phyloP scores from a whole-genome alignment of 2,113 vertebrate genomes.

The Pseudorasbora parva region DNA sequence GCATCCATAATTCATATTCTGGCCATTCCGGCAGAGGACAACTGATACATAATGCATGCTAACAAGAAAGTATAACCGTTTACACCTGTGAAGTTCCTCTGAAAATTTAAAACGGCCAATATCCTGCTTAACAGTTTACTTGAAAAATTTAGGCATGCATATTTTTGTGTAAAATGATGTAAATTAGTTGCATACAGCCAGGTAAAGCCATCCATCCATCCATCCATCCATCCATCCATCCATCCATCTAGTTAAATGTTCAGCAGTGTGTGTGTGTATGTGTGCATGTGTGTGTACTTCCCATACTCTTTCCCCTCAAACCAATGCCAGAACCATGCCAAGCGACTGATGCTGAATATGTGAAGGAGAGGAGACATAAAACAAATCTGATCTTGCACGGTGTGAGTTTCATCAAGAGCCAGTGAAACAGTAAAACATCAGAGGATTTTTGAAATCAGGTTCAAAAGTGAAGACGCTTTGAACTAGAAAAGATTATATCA shows the following conservation, averaged over 20 bases:
- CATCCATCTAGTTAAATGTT: neutral
- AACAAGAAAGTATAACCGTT: constrained; percentile 76
- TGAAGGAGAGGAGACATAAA: constrained; percentile 24
- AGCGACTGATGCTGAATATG: constrained; percentile 37
- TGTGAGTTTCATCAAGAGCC: constrained; percentile 42
- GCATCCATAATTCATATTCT: constrained; percentile 81
- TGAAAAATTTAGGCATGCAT: constrained; percentile 62
- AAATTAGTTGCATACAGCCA: neutral
- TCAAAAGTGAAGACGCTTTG: constrained; percentile 11
- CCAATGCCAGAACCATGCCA: constrained; percentile 35
- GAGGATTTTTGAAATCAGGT: constrained; percentile 12
- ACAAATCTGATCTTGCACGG: constrained; percentile 47
- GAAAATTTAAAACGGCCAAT: constrained; percentile 56
- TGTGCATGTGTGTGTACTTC: constrained; percentile 16
- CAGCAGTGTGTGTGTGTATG: neutral
- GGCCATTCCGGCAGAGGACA: constrained; percentile 77
- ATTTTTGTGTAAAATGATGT: neutral
- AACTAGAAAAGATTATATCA: constrained; percentile 38
- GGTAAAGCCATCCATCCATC: neutral
- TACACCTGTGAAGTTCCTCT: constrained; percentile 67
- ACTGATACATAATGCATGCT: constrained; percentile 78
- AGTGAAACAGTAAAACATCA: constrained; percentile 28
- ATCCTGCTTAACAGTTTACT: constrained; percentile 57
- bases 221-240: neutral
- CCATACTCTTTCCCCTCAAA: constrained; percentile 35